phyloP scores from a whole-genome alignment of 2,888 invertebrate species.

The Andrena bicolor region DNA sequence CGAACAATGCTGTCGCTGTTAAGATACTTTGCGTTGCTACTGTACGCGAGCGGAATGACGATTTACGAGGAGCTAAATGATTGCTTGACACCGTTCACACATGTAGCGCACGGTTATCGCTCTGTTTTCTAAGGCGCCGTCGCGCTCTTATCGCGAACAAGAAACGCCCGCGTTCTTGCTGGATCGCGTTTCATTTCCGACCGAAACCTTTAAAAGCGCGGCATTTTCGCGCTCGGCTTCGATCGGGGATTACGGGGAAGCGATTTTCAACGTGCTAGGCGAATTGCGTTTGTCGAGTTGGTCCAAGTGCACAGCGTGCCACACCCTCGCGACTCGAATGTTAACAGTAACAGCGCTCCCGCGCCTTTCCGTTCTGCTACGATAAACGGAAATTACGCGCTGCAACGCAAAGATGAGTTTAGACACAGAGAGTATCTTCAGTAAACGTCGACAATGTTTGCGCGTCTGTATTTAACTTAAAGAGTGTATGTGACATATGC shows the following conservation, averaged over 20 bases:
- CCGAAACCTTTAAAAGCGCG: not conserved
- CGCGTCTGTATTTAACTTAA: not conserved
- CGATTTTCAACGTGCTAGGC: slow-evolving; percentile 18
- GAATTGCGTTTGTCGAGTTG: slow-evolving; percentile 10
- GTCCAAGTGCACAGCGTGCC: slow-evolving; percentile 7
- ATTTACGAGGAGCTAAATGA: too few species aligned
- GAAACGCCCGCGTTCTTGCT: not conserved
- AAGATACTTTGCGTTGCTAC: too few species aligned
- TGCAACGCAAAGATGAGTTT: slow-evolving; percentile 24
- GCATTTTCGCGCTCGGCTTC: not conserved
- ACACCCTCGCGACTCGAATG: slow-evolving; percentile 9
- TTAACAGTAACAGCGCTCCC: slow-evolving; percentile 9
- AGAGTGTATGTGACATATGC: too few species aligned
- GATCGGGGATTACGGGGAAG: slow-evolving; percentile 22
- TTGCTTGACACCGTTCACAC: not conserved
- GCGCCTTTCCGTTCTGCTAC: slow-evolving; percentile 14
- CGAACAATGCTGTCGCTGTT: too few species aligned
- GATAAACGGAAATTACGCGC: slow-evolving; percentile 37
- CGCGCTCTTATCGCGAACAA: not conserved
- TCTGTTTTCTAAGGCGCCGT: not conserved
- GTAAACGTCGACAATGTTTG: not conserved
- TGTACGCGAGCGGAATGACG: too few species aligned
- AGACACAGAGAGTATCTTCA: slow-evolving; percentile 5
- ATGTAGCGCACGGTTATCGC: not conserved
- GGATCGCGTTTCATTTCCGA: slow-evolving; percentile 22